Base-by-base conservation (phyloP, 2,888 invertebrate species). In the Sceliomorpha sp. region DNA sequence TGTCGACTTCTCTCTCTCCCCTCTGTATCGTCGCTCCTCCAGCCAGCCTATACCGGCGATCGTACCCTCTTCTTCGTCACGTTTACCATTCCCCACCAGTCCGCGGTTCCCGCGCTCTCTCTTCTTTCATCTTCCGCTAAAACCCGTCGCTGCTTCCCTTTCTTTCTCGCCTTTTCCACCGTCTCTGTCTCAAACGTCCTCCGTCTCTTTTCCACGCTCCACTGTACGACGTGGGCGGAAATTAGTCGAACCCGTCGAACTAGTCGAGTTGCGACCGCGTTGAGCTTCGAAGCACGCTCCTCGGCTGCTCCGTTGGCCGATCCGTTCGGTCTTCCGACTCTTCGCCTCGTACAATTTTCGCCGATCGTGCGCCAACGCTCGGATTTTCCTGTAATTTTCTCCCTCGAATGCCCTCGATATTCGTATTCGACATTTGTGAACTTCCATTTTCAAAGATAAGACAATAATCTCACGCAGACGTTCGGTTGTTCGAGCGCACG, bases 181-280 rank as follows among this genome's bases (percentile, higher is more conserved):
- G 39, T 14, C 45, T 48, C 39, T 13, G 5, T 45, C 39, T 42
- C 31, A 13, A 29, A 17, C 13, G 36, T 32, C 42, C 27, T 64
- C 48, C 27, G 36, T 12, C 45, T 48, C 39, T 13, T 26, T 4
- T 14, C 31, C 27, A 36, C 39, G 27, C 24, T 24, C 45, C 39
- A 59, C 64, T 55, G 73, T 77, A 71, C 67, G 72, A 77, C 75
- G 83, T 83, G 83, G 82, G 82, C 81, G 83, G 83, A 83, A 82
- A 82, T 82, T 81, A 78, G 77, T 78, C 80, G 77, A 83, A 81
- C 81, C 80, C 77, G 78, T 78, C 79, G 77, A 78, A 76, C 84
- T 81, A 79, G 82, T 84, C 78, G 76, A 74, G 66, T 75, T 64
- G 73, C 66, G 74, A 64, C 70, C 70, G 72, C 72, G 71, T 71